Base-by-base conservation (phyloP, 2,888 invertebrate genomes). In the Oxyteleia sp. region DNA sequence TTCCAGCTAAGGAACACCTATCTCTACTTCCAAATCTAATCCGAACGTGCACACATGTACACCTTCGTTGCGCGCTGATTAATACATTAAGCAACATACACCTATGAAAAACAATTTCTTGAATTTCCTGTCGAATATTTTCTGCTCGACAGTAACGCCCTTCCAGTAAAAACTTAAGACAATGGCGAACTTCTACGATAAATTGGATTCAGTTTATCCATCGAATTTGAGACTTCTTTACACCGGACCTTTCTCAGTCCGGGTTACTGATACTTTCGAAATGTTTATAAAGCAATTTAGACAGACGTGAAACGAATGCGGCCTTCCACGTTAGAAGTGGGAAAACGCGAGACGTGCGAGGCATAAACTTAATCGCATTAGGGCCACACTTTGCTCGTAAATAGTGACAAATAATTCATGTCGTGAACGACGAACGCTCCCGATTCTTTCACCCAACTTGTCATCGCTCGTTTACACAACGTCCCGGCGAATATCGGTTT, bases 331-430 rank as follows among this genome's bases (percentile, higher is more conserved):
- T 81, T 68, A 47, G 68, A 68, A 72, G 63, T 63, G 63, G 69
- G n/a, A 69, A 63, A 57, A 29, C 45, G 43, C 43, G 47, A 29
- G 61, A 82, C 82, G 82, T 79, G 83, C 63, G 16, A 63, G 49
- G 79, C 78, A 83, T 79, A 79, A 83, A 79, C 32, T 78, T 79
- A 83, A 83, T 83, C 83, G 79, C 79, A 79, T 79, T 83, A 79
- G 74, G 64, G 26, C 29, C 55, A 66, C 69, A 55, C 53, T 75
- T 47, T 11, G 57, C 75, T 71, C 71, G 69, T 82, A 82, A 75
- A 82, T 75, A 69, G 53, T 51, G 41, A 53, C 69, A 69, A 75
- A 81, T 81, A 81, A 75, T 81, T 75, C 64, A 75, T 13, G 66
- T 64, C 66, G 51, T 15, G 51, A 32, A 20, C 49, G 49, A 32